Percentiles rank a stretch among this genome's conserved stretches.
These are phyloP conservation scores for Seriola quinqueradiata DNA, from an alignment of 2,113 vertebrate genomes.

Conservation along the genomic window DNA sequence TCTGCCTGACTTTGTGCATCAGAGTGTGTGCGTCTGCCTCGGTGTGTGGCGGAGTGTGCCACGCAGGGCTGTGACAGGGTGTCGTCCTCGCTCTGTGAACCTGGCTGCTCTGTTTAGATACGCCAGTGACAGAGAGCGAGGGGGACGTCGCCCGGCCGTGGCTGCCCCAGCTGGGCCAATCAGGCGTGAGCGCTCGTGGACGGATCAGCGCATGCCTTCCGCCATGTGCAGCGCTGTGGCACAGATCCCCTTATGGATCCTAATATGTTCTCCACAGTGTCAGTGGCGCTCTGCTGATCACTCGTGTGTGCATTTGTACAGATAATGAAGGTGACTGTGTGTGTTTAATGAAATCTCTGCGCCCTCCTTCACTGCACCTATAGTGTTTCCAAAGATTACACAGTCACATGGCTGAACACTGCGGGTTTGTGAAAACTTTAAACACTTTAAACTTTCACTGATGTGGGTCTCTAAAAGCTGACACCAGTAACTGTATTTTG, in stretches of 20 bases:
- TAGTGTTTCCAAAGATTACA: constrained; percentile 17
- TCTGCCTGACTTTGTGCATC: neutral
- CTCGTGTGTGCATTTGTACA: constrained; percentile 11
- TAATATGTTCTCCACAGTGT: constrained; percentile 51
- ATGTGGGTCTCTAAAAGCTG: neutral
- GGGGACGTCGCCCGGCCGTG: constrained; percentile 62
- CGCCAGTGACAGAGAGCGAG: constrained; percentile 63
- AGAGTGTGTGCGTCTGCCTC: neutral
- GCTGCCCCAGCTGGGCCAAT: constrained; percentile 69
- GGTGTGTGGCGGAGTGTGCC: constrained; percentile 36
- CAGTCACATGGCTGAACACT: neutral
- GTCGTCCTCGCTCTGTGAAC: constrained; percentile 62
- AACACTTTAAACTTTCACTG: neutral
- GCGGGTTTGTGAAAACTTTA: neutral
- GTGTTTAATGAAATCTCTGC: constrained; percentile 29
- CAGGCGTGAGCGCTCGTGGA: constrained; percentile 65
- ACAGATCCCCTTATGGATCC: constrained; percentile 70
- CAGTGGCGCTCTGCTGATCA: constrained; percentile 23
- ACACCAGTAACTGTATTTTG: neutral
- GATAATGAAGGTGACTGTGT: constrained; percentile 45
- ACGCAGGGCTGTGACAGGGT: constrained; percentile 56
- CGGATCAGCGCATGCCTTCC: constrained; percentile 51
- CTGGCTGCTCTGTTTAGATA: constrained; percentile 68
- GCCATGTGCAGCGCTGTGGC: constrained; percentile 67
- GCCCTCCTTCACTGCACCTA: constrained; percentile 3